Conservation (phyloP, 2,113 vertebrate species). For the chimpanzee (Pan troglodytes) region NHGRI_mPanTro3-v2.1_pri NC_072409.2:3802001-3802500, state of each 20-base stretch:
- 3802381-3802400: rapidly evolving
- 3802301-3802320: rapidly evolving
- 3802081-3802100: conserved; percentile 43
- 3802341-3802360: rapidly evolving
- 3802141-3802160: conserved; percentile 60
- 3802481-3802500: no score
- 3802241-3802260: neutral
- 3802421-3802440: rapidly evolving
- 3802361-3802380: neutral
- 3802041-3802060: neutral
- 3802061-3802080: conserved; percentile 70
- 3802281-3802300: neutral
- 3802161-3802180: conserved; percentile 70
- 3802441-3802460: neutral
- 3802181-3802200: conserved; percentile 10
- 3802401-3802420: rapidly evolving
- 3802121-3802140: conserved; percentile 52
- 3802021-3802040: neutral
- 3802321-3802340: neutral
- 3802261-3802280: neutral
- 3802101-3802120: conserved; percentile 60
- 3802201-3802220: neutral
- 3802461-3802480: neutral
- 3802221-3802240: neutral
- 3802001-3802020: neutral